Conservation (phyloP, 2,797 vertebrate genomes). For the Oceanodroma leucorhoa region DNA sequence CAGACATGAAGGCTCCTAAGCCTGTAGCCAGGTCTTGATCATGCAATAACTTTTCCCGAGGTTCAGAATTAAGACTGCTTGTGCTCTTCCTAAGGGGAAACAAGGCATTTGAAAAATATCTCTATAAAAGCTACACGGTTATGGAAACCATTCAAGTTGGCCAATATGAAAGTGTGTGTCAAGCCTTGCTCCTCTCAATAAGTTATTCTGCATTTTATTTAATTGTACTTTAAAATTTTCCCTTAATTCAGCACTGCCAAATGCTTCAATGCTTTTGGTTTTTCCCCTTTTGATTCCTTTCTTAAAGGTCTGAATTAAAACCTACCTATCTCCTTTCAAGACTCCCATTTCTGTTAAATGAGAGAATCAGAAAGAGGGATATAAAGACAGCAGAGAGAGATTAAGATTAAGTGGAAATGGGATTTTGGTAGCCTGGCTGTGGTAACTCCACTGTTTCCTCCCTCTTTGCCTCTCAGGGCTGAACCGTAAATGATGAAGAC, state of each 20-base stretch:
- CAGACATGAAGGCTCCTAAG: neutral
- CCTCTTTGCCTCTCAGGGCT: neutral
- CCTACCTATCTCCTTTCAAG: neutral
- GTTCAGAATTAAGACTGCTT: neutral
- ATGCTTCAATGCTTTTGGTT: neutral
- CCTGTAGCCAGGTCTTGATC: neutral
- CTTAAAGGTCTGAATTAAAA: neutral
- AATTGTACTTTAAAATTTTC: neutral
- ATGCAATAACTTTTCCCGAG: neutral
- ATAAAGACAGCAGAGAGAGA: neutral
- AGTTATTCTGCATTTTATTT: neutral
- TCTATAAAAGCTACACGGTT: neutral
- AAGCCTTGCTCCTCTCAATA: neutral
- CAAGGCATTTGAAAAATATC: neutral
- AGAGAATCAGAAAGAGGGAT: neutral
- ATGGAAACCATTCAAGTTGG: neutral
- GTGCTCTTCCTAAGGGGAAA: neutral
- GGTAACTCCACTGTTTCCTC: neutral
- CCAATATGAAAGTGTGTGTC: neutral
- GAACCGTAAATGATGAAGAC: neutral
- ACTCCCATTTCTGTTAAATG: neutral
- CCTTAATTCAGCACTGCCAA: neutral
- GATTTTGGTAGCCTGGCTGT: neutral
- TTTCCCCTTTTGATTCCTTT: neutral
- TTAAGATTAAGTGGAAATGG: neutral